These are phyloP conservation scores for Fukomys damarensis DNA, from an alignment of 2,113 vertebrate species.

Conservation along the genomic window DNA sequence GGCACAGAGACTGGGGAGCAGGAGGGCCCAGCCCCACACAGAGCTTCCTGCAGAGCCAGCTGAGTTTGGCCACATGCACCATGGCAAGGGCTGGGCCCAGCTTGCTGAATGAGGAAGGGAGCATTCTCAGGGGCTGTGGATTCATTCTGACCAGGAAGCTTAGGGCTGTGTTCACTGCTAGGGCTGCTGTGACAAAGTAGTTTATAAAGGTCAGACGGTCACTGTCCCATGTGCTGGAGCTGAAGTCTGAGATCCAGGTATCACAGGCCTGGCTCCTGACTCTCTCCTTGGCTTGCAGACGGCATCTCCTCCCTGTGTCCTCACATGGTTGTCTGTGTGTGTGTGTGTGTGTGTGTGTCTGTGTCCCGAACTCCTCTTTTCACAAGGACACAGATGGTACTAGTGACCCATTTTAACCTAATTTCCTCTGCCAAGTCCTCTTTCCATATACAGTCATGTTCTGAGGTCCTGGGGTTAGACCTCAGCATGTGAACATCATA, in stretches of 20 bases:
- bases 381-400: fast-evolving
- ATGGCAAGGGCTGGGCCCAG: fast-evolving
- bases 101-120: too few relatives aligned
- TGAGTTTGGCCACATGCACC: fast-evolving
- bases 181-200: fast-evolving
- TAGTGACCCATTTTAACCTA: neutral
- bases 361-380: neutral
- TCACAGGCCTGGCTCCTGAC: fast-evolving
- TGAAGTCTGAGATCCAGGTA: neutral
- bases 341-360: neutral
- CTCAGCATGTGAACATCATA: fast-evolving
- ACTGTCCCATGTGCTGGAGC: neutral
- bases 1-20: neutral
- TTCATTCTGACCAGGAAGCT: fast-evolving
- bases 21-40: neutral
- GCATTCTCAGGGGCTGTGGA: fast-evolving
- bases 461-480: too few relatives aligned
- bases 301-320: neutral
- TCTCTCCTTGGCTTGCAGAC: fast-evolving
- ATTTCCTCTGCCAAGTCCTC: neutral
- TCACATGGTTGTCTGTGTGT: fast-evolving
- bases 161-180: fast-evolving
- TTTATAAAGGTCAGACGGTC: neutral
- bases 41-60: neutral
- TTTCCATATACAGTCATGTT: neutral